Conservation (phyloP, 2,113 vertebrate species). For the Excalfactoria chinensis region DNA sequence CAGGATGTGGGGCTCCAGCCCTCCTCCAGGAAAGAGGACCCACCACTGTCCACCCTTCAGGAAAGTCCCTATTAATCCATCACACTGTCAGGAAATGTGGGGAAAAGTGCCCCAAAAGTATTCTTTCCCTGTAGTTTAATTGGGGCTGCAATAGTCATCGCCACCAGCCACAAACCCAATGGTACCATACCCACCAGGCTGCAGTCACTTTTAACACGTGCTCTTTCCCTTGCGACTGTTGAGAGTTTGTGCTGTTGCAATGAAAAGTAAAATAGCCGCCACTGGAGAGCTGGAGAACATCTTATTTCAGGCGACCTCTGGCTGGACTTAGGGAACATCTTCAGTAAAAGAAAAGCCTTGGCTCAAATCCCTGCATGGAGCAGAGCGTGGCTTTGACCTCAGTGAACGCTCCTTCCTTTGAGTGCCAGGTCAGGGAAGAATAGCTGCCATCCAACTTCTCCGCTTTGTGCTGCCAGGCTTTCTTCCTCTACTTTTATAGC, state of each 20-base stretch:
- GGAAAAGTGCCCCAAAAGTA: not conserved
- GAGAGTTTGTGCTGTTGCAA: not conserved
- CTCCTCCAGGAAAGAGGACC: not conserved
- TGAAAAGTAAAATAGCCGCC: not conserved
- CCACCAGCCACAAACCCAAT: not conserved
- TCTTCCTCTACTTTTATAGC: not conserved
- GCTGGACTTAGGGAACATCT: not conserved
- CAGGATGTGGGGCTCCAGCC: not conserved
- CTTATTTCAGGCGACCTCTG: conserved; percentile 3
- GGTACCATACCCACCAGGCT: not conserved
- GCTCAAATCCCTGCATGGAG: not conserved
- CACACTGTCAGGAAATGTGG: not conserved
- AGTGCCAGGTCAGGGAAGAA: not conserved
- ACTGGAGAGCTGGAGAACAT: not conserved
- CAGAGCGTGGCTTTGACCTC: not conserved
- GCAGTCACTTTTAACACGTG: not conserved
- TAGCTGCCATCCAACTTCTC: not conserved
- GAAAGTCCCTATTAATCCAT: not conserved
- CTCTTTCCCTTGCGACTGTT: not conserved
- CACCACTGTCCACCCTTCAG: not conserved
- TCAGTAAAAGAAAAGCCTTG: not conserved
- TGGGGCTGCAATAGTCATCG: not conserved
- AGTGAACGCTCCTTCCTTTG: not conserved
- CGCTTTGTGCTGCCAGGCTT: not conserved
- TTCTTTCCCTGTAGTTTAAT: not conserved